These are phyloP conservation scores for Danio kyathit DNA, from an alignment of 2,797 vertebrate genomes.

Conservation along the genomic window DNA sequence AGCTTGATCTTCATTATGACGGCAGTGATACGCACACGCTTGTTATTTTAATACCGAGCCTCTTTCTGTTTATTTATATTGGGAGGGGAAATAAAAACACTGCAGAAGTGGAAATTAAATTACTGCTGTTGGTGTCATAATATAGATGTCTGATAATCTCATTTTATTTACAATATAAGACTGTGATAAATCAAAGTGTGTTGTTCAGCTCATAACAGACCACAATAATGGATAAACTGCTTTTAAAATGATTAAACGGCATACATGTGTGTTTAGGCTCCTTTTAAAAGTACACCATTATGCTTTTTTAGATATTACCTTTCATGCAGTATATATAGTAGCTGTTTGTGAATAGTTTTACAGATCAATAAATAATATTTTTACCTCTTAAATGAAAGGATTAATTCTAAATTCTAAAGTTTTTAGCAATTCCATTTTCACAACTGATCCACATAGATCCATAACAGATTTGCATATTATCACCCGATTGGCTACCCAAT, in stretches of 20 bases:
- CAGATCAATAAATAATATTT: too few species aligned
- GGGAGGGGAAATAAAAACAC: slow-evolving; percentile 20
- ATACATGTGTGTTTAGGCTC: background rate
- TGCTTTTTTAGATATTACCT: too few species aligned
- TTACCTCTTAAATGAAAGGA: too few species aligned
- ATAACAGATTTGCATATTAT: too few species aligned
- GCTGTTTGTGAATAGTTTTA: too few species aligned
- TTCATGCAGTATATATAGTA: too few species aligned
- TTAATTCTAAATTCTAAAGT: too few species aligned
- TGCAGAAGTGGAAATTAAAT: slow-evolving; percentile 5
- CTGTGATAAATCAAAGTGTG: background rate
- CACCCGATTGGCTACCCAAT: too few species aligned
- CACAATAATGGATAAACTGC: background rate
- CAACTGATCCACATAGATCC: too few species aligned
- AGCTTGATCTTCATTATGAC: slow-evolving; percentile 39
- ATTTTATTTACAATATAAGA: slow-evolving; percentile 6
- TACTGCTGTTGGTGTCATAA: slow-evolving; percentile 3
- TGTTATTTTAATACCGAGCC: slow-evolving; percentile 21
- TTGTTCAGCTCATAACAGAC: background rate
- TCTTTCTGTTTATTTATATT: slow-evolving; percentile 39
- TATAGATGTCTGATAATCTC: slow-evolving; percentile 25
- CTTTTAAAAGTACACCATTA: background rate
- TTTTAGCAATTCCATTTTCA: too few species aligned
- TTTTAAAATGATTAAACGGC: background rate
- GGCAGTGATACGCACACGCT: background rate